phyloP scores from a whole-genome alignment of 2,113 vertebrate species.

The Lagopus leucura region DNA sequence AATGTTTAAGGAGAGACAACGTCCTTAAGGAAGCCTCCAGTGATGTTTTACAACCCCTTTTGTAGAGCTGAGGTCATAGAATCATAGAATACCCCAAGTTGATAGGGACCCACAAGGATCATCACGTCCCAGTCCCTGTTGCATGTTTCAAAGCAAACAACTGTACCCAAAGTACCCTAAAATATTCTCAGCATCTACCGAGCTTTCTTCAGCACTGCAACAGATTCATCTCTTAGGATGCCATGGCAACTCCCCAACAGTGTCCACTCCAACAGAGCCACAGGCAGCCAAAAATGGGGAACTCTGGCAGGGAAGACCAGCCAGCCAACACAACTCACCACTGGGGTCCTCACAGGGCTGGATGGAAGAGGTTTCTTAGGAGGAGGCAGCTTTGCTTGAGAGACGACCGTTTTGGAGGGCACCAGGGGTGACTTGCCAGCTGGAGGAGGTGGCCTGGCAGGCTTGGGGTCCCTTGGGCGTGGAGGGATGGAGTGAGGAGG shows the following conservation, averaged over 20 bases:
- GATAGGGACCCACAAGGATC: neutral
- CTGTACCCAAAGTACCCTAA: neutral
- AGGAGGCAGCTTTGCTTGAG: constrained; percentile 77
- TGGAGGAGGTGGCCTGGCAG: constrained; percentile 68
- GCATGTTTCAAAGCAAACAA: neutral
- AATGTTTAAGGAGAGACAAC: neutral
- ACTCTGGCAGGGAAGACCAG: neutral
- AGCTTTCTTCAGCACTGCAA: neutral
- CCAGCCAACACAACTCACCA: constrained; percentile 70
- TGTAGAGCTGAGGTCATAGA: neutral
- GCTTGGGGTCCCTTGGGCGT: constrained; percentile 51
- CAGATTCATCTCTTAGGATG: neutral
- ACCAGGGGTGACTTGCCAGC: constrained; percentile 55
- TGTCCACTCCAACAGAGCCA: neutral
- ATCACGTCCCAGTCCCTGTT: neutral
- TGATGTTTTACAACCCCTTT: too few relatives aligned
- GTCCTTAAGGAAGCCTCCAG: neutral
- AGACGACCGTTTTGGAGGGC: neutral
- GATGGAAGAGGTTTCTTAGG: constrained; percentile 88
- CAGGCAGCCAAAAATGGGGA: neutral
- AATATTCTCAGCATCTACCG: accelerated
- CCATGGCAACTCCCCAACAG: accelerated
- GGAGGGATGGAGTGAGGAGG: constrained; percentile 29
- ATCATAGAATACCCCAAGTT: neutral
- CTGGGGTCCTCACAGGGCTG: constrained; percentile 77